Evolutionary conservation across 2,797 vertebrate genomes (phyloP), one percentile per base, ranked within the genome.

Genomic region (Sarcoramphus papa): DNA sequence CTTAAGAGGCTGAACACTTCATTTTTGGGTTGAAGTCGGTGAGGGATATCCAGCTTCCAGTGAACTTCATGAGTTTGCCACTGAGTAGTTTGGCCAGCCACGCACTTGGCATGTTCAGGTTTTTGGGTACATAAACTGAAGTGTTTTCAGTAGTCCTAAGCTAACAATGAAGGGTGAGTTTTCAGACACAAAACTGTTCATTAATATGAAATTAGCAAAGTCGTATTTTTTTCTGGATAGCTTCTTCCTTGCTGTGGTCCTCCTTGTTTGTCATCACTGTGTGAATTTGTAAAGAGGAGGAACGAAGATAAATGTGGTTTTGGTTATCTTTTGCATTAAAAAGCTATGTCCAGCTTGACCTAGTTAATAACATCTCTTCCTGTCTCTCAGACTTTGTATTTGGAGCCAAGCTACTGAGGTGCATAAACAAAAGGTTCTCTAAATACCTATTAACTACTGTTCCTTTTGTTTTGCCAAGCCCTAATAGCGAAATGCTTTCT

Each of bases 241-340:
- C 47, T 40, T 57, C 33, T 82, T 88, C 62, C 21, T 78, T 90
- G 40, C 48, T 18, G 10, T 65, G 33, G 35, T 24, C 7, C 9
- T 90, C 50, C 13, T 60, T 72, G 41, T n/a, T 7, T 11, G 4
- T 60, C 1, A 1, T 75, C 35, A 31, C 24, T 14, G 17, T 54
- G 31, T 81, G 62, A 93, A 56, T 63, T 79, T 59, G 24, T 65
- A 40, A 43, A 56, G 64, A 37, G 41, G 47, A 80, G 7, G 30
- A 86, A 94, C 6, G 14, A 85, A 57, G 45, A 50, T 56, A 85
- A 94, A 79, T 45, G 43, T 82, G 59, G 28, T 10, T 94, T 88
- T 86, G 47, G 57, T 89, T 95, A 83, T 76, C 81, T 92, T 85
- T 73, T 65, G 30, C 65, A 85, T 95, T 76, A 59, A 85, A 82